Evolutionary conservation across 2,888 invertebrate genomes (phyloP).

Genomic region (Sisyra nigra): DNA sequence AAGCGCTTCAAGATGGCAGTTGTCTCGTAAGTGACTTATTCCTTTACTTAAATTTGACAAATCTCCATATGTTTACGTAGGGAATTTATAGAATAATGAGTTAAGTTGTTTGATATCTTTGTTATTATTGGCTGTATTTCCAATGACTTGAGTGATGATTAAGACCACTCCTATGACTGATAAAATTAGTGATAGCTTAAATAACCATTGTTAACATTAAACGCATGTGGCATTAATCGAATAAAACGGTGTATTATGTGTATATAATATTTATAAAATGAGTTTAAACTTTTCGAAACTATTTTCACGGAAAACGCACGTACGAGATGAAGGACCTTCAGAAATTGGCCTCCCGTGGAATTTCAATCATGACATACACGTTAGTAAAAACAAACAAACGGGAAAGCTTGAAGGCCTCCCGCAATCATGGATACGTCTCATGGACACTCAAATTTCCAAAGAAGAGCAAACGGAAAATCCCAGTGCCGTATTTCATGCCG

Average conservation of each 20-base stretch:
- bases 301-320: slow-evolving; percentile 15
- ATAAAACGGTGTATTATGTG: slow-evolving; percentile 3
- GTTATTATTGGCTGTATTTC: no score
- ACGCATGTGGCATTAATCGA: not conserved
- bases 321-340: slow-evolving; percentile 34
- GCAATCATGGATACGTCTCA: slow-evolving; percentile 59
- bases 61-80: no score
- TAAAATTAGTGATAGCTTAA: no score
- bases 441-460: slow-evolving; percentile 69
- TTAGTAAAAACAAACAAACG: slow-evolving; percentile 65
- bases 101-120: no score
- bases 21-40: no score
- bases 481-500: slow-evolving; percentile 75
- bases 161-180: no score
- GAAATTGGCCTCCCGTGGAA: slow-evolving; percentile 73
- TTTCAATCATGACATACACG: slow-evolving; percentile 75
- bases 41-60: no score
- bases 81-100: no score
- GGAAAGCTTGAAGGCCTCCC: slow-evolving; percentile 79
- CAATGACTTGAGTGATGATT: no score
- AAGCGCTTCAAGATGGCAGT: no score
- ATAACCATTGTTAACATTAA: no score
- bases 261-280: no score
- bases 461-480: slow-evolving; percentile 84
- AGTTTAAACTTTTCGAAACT: slow-evolving; percentile 12